Evolutionary conservation across 2,888 invertebrate species (phyloP).

Genomic region (Globia sparganii): DNA sequence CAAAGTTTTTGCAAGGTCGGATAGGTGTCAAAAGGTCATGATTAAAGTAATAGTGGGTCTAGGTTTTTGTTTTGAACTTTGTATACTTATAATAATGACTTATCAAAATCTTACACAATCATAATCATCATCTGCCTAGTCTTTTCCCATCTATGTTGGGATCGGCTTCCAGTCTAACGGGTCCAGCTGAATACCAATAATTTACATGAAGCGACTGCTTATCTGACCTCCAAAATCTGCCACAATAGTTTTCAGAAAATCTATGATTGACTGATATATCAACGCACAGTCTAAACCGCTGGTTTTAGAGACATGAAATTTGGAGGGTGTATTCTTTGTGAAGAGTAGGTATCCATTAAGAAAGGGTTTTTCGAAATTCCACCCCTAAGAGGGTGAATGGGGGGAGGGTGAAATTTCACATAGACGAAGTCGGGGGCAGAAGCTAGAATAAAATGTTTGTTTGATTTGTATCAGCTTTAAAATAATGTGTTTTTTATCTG

Average conservation of each 20-base stretch:
- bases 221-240: not conserved
- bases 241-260: not conserved
- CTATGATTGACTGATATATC: too few relatives aligned
- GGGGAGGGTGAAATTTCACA: too few relatives aligned
- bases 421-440: too few relatives aligned
- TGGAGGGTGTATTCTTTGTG: too few relatives aligned
- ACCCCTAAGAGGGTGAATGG: too few relatives aligned
- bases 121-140: not conserved
- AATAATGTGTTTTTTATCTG: not conserved
- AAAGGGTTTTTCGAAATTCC: too few relatives aligned
- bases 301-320: too few relatives aligned
- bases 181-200: not conserved
- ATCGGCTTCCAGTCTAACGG: not conserved
- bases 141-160: not conserved
- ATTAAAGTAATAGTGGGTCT: conserved; percentile 36
- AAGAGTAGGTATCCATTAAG: too few relatives aligned
- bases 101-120: not conserved
- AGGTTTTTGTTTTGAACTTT: conserved; percentile 38
- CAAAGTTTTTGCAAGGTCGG: conserved; percentile 33
- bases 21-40: conserved; percentile 28
- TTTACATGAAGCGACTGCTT: not conserved
- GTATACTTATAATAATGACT: not conserved
- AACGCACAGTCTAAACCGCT: too few relatives aligned
- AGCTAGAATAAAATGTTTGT: too few relatives aligned
- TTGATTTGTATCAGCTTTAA: too few relatives aligned